A percentile compares a stretch with the other conserved stretches of the same genome.
Conservation (phyloP, 1,140 invertebrate genomes). For the Eubasilissa regina region DNA sequence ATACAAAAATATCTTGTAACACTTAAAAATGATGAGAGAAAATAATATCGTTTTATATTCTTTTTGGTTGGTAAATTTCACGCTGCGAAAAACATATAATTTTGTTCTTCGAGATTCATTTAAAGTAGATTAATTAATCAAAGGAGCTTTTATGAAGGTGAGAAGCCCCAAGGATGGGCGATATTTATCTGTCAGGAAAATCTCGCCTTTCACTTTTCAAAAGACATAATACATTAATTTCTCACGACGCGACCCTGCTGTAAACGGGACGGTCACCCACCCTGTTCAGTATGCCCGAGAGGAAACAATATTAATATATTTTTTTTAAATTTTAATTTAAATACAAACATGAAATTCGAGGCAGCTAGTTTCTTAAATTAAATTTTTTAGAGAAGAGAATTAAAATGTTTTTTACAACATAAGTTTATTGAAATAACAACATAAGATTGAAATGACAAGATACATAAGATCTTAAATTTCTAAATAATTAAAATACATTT, state of each 20-base stretch:
- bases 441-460: too few species aligned
- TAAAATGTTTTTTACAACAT: too few species aligned
- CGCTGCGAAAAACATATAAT: conserved; percentile 2
- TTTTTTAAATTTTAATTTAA: too few species aligned
- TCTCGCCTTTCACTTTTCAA: conserved; percentile 17
- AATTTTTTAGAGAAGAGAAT: too few species aligned
- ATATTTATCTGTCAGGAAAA: conserved; percentile 19
- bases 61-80: not conserved
- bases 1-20: too few species aligned
- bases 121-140: not conserved
- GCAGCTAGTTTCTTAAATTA: too few species aligned
- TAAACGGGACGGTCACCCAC: not conserved
- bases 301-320: too few species aligned
- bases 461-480: too few species aligned
- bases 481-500: too few species aligned
- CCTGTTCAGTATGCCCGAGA: not conserved
- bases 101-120: conserved; percentile 4
- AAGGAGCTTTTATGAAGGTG: conserved; percentile 10
- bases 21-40: not conserved
- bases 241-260: not conserved
- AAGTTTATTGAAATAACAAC: too few species aligned
- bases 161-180: not conserved
- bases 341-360: too few species aligned
- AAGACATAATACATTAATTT: conserved; percentile 19
- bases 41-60: not conserved